Evolutionary conservation across 1,140 invertebrate species (phyloP), one percentile per base, ranked within the genome.

Genomic region (Trichonephila inaurata): DNA sequence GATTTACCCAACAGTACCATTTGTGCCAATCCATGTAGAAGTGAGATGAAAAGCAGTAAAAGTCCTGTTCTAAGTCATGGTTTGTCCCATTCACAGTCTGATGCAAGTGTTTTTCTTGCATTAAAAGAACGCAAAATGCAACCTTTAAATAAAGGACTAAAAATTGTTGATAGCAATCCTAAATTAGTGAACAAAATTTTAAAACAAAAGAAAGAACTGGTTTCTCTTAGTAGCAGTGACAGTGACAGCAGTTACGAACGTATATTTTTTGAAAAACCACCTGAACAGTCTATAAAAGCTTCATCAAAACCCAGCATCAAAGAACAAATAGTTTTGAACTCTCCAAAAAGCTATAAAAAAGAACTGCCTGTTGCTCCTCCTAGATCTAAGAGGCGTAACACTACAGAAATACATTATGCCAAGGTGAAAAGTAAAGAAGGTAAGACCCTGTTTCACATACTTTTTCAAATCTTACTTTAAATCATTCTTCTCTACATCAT

Each of bases 51-150:
- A 62, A 77, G 60, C 18, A 44, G 33, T 16, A 60, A 91, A 6
- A 62, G 64, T 72, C 40, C 62, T 28, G 1, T 19, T 18, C 14
- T 19, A 16, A 33, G 81, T 44, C 88, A 28, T 44, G 81, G 92
- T 10, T 72, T 94, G 21, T 85, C 87, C 21, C 88, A 94, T 94
- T 94, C 93, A 40, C 93, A 90, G 18, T 89, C 86, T 21, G 93
- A 94, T 83, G 93, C 86, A n/a, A 94, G 93, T 86, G 93, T 94
- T 21, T 93, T 87, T 64, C 66, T 77, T n/a, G 85, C 92, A 24
- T 24, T 89, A 14, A 94, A 94, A 60, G 81, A 94, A 14, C 72
- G 77, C 2, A 89, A 77, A 51, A 44, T 33, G 21, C 58, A 82
- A n/a, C 89, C 88, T n/a, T 18, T 85, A n/a, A 83, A 85, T 18